phyloP scores from a whole-genome alignment of 2,888 invertebrate genomes.

The Cerceris ruficornis region DNA sequence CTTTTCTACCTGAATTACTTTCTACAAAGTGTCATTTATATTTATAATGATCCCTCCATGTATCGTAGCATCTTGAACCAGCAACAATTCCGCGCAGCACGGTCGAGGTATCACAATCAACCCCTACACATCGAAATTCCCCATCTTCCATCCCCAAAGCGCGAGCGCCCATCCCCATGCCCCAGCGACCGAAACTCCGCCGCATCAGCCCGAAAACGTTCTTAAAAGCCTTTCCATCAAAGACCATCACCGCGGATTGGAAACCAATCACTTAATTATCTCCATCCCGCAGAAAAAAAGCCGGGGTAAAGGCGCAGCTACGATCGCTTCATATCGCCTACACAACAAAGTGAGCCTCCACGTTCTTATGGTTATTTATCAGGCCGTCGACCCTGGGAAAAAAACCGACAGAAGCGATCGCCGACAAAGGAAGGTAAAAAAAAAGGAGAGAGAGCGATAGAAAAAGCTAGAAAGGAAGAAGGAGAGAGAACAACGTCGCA shows the following conservation, averaged over 20 bases:
- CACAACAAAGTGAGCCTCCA: constrained; percentile 63
- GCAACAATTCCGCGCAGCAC: neutral
- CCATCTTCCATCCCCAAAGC: constrained; percentile 53
- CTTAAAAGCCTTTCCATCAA: constrained; percentile 53
- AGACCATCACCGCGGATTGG: constrained; percentile 43
- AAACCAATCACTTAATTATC: constrained; percentile 55
- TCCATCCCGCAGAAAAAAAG: constrained; percentile 24
- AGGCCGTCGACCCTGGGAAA: constrained; percentile 69
- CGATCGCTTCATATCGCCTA: constrained; percentile 70
- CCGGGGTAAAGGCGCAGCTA: constrained; percentile 61
- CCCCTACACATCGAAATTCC: constrained; percentile 46
- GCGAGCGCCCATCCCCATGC: constrained; percentile 42
- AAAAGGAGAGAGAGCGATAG: constrained; percentile 8
- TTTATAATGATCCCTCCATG: too few relatives aligned
- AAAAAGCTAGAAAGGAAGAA: constrained; percentile 12
- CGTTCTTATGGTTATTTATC: constrained; percentile 79
- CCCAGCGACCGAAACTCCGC: constrained; percentile 39
- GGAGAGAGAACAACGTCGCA: constrained; percentile 58
- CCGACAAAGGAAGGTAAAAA: constrained; percentile 62
- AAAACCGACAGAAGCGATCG: constrained; percentile 54
- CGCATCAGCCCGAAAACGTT: constrained; percentile 37
- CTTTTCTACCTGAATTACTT: too few relatives aligned
- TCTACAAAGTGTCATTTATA: too few relatives aligned
- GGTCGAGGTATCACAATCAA: neutral
- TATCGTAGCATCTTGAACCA: too few relatives aligned